A percentile compares a stretch with the other conserved stretches of the same genome.
These are phyloP conservation scores for Muscicapa comitata DNA, from an alignment of 2,797 vertebrate genomes.

Conservation along the genomic window DNA sequence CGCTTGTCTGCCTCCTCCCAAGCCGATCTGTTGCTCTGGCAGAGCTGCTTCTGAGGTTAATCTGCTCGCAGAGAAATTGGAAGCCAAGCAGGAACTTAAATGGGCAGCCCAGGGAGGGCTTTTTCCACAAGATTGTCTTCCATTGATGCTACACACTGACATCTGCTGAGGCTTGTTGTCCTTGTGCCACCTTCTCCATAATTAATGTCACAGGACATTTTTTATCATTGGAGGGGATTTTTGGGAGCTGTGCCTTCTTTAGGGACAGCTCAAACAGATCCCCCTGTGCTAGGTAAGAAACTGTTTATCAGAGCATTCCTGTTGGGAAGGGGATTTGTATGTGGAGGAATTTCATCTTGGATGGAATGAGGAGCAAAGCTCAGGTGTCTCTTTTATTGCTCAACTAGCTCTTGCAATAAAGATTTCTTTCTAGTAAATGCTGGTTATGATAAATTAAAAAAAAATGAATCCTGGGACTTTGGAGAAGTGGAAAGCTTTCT, in stretches of 20 bases:
- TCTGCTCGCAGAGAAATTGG: not conserved
- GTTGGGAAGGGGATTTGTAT: not conserved
- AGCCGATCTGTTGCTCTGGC: constrained; percentile 9
- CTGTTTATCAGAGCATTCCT: not conserved
- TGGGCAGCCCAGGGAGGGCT: not conserved
- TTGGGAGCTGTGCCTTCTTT: not conserved
- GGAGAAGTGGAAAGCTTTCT: not conserved
- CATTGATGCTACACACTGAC: not conserved
- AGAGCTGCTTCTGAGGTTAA: not conserved
- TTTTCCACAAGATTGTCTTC: not conserved
- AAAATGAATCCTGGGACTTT: not conserved
- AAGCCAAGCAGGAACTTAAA: not conserved
- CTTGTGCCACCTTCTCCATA: not conserved
- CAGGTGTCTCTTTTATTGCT: not conserved
- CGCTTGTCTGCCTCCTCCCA: constrained; percentile 21
- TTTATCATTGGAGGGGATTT: not conserved
- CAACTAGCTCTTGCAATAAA: not conserved
- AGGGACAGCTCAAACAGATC: not conserved
- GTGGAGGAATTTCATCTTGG: not conserved
- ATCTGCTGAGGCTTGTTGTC: not conserved
- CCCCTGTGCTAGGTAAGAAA: not conserved
- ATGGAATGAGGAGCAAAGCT: not conserved
- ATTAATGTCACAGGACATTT: not conserved
- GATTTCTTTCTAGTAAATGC: not conserved
- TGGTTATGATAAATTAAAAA: not conserved